Evolutionary conservation across 2,888 invertebrate species (phyloP), one percentile per base, ranked within the genome.

Genomic region (Apocheima hispidaria): DNA sequence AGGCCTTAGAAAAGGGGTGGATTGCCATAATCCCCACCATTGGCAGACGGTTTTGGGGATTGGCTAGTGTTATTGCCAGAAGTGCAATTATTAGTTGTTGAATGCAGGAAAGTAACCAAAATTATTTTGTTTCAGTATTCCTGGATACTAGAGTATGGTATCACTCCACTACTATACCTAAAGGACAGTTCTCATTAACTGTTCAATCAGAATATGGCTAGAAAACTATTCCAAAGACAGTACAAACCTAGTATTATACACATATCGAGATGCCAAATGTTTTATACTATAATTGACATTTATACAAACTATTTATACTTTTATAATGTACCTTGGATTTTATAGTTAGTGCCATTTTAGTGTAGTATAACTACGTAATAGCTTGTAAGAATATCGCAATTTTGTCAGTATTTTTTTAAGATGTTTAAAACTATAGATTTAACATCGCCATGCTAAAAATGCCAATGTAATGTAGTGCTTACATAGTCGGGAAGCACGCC

Each of bases 141-240:
- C 92, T 98, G 53, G 98, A 98, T 80, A 98, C 98, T 0, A 95
- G 98, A 72, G 94, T 97, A 64, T 98, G 98, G 98, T 98, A 98
- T 83, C 98, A 98, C 84, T 95, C 96, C 52, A 98, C 98, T 35
- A 95, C 94, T 70, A 96, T 98, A 59, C 94, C 96, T 44, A 95
- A 96, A 68, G 96, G 96, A 5, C 95, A 96, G 78, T 96, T 98
- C 75, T 97, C 98, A 70, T 92, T 98, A 41, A 97, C 98, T 12
- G 95, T 98, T 61, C 98, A 98, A 73, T 98, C 98, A 0, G 98
- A 98, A 84, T 98, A 98, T 88, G 98, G 98, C 73, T 81, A 62
- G 72, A 5, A 18, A 49, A 10, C 33, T 51, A 52, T 54, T 58
- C 51, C 43, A 40, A 71, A 73, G 54, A 70, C 62, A 85, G 81